A percentile compares a stretch with the other conserved stretches of the same genome.
phyloP scores from a whole-genome alignment of 2,113 vertebrate species.

The Circaetus cinerascens region DNA sequence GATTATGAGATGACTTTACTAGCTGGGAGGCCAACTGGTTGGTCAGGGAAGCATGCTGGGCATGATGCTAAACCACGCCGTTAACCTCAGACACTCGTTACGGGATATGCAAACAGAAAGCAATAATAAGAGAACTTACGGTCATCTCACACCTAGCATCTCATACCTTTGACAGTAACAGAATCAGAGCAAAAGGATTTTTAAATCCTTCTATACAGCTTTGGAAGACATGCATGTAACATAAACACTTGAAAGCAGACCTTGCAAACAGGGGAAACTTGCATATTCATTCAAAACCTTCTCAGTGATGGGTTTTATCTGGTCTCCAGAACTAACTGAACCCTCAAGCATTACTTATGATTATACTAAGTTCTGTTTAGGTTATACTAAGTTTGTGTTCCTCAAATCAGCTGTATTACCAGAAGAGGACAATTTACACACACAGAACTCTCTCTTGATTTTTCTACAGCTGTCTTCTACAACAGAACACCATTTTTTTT shows the following conservation, averaged over 20 bases:
- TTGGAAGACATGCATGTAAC: neutral
- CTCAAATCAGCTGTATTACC: neutral
- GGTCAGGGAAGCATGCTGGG: neutral
- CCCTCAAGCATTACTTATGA: neutral
- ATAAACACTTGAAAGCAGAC: neutral
- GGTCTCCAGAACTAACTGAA: neutral
- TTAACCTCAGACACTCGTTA: neutral
- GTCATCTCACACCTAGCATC: neutral
- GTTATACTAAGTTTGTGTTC: neutral
- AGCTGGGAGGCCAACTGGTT: neutral
- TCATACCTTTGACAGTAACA: fast-evolving
- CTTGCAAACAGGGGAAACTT: neutral
- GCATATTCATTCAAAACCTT: neutral
- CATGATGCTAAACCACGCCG: neutral
- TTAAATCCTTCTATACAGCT: neutral
- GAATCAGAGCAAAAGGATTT: neutral
- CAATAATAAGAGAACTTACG: fast-evolving
- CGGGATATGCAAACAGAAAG: neutral
- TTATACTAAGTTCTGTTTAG: neutral
- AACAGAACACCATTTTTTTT: neutral
- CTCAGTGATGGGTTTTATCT: neutral
- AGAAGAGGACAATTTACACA: neutral
- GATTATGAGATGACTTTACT: no score
- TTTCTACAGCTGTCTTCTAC: neutral
- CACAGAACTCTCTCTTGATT: neutral